These are phyloP conservation scores for Gisinianus flammeolus DNA, from an alignment of 2,888 invertebrate genomes.

Conservation along the genomic window DNA sequence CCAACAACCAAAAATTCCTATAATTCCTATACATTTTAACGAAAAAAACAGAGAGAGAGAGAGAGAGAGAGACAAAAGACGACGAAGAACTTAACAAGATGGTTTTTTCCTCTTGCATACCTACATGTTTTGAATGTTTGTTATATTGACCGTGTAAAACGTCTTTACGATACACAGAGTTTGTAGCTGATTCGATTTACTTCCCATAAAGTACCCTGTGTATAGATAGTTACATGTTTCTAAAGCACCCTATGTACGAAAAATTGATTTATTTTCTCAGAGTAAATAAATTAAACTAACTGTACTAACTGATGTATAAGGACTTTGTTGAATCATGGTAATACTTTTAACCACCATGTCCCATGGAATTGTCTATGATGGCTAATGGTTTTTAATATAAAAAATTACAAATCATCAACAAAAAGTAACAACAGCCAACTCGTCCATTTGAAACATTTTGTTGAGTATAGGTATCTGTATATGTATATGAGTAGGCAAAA, in stretches of 20 bases:
- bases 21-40: neutral
- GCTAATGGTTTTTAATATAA: neutral
- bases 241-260: too few relatives aligned
- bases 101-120: neutral
- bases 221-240: too few relatives aligned
- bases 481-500: neutral
- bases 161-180: too few relatives aligned
- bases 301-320: too few relatives aligned
- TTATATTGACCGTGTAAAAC: too few relatives aligned
- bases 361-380: neutral
- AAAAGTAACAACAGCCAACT: too few relatives aligned
- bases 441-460: neutral
- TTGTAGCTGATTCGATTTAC: too few relatives aligned
- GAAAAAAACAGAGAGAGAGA: neutral
- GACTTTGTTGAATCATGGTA: neutral
- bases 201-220: too few relatives aligned
- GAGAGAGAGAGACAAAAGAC: neutral
- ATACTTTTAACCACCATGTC: neutral
- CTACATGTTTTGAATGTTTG: too few relatives aligned
- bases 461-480: neutral
- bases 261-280: neutral
- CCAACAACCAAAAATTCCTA: neutral
- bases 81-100: too few relatives aligned
- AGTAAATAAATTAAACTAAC: neutral
- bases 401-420: neutral